Percentiles rank a stretch among this genome's conserved stretches.
Evolutionary conservation across 2,113 vertebrate species (phyloP).

Genomic region (Rhinichthys klamathensis): DNA sequence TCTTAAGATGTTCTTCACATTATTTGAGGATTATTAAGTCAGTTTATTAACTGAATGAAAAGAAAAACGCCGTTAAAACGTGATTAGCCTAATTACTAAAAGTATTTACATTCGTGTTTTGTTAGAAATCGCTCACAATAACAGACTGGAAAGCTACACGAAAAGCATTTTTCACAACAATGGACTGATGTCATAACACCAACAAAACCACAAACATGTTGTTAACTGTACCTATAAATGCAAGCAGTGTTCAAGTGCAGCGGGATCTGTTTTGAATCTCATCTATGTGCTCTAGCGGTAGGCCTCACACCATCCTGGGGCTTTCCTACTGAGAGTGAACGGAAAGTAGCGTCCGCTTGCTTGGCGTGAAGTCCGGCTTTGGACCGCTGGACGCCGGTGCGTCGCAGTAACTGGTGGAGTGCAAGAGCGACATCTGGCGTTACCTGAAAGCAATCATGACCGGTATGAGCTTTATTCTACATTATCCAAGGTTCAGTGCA

Average conservation of each 20-base stretch:
- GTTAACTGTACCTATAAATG: not conserved
- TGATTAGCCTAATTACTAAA: not conserved
- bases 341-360: not conserved
- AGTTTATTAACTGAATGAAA: not conserved
- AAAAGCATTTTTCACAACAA: not conserved
- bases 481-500: not conserved
- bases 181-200: not conserved
- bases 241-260: not conserved
- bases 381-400: slow-evolving; percentile 23
- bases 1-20: not conserved
- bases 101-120: not conserved
- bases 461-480: not conserved
- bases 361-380: slow-evolving; percentile 2
- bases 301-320: slow-evolving; percentile 71
- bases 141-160: not conserved
- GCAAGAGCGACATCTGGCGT: slow-evolving; percentile 28
- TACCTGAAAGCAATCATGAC: not conserved
- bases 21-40: not conserved
- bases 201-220: not conserved
- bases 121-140: not conserved
- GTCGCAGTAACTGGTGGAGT: not conserved
- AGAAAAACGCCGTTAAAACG: not conserved
- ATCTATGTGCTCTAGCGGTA: slow-evolving; percentile 44
- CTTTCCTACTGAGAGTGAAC: slow-evolving; percentile 69
- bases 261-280: not conserved